phyloP scores from a whole-genome alignment of 2,797 vertebrate genomes.

The Hemitrygon akajei region DNA sequence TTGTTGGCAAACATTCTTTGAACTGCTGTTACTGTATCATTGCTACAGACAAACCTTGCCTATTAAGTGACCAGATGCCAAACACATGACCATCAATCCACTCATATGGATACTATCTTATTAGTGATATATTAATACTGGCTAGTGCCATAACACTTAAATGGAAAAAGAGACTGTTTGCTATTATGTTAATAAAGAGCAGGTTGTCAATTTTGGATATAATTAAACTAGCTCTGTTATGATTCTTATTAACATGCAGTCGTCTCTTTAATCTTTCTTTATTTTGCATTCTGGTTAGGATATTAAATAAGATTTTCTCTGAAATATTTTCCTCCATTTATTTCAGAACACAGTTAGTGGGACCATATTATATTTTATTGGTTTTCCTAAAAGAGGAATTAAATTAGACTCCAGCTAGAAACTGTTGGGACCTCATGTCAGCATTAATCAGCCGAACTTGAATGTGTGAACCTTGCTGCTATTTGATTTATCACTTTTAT shows the following conservation, averaged over 20 bases:
- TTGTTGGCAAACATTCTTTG: neutral
- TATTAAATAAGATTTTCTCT: slow-evolving; percentile 18
- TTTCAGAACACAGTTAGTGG: neutral
- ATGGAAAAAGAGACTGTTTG: neutral
- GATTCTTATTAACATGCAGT: neutral
- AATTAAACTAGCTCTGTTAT: neutral
- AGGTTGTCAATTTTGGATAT: slow-evolving; percentile 26
- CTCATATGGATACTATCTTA: neutral
- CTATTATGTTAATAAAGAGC: neutral
- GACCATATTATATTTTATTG: neutral
- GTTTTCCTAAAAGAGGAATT: neutral
- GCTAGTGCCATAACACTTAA: neutral
- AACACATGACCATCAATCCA: neutral
- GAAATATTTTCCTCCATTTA: slow-evolving; percentile 1
- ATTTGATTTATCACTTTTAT: neutral
- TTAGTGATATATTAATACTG: neutral
- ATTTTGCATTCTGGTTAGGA: neutral
- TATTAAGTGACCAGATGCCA: neutral
- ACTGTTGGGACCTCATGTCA: neutral
- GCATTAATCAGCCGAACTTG: neutral
- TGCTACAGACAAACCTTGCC: neutral
- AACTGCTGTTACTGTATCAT: neutral
- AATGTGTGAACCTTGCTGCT: neutral
- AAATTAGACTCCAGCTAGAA: neutral
- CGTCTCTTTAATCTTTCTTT: slow-evolving; percentile 12